Percentiles rank a stretch among this genome's conserved stretches.
Evolutionary conservation across 2,113 vertebrate species (phyloP).

Genomic region (Peromyscus leucopus): DNA sequence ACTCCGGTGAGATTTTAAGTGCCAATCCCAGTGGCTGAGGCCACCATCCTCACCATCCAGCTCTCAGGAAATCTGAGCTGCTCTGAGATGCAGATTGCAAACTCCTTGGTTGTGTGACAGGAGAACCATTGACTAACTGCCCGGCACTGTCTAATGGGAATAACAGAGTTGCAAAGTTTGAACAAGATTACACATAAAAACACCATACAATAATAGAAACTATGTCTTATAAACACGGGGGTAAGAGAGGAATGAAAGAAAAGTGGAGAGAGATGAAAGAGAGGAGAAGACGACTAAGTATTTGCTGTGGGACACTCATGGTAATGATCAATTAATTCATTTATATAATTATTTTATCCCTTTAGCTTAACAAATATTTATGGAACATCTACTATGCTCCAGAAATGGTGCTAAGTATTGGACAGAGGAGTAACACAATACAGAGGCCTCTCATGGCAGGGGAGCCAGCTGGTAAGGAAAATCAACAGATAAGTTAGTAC

Average conservation of each 20-base stretch:
- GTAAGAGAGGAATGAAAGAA: background rate
- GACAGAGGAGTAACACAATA: background rate
- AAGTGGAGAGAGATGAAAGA: background rate
- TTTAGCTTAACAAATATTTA: constrained; percentile 18
- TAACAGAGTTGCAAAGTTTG: background rate
- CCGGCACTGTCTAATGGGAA: background rate
- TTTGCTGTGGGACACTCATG: background rate
- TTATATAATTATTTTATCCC: background rate
- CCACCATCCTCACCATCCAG: no score
- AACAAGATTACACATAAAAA: background rate
- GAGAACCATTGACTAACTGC: background rate
- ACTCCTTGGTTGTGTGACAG: background rate
- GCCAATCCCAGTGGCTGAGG: background rate
- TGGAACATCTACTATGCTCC: background rate
- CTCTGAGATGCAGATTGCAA: background rate
- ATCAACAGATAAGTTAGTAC: background rate
- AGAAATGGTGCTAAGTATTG: background rate
- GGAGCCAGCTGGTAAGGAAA: background rate
- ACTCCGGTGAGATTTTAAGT: background rate
- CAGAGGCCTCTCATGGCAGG: background rate
- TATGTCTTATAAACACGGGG: background rate
- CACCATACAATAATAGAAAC: background rate
- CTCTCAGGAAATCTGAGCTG: background rate
- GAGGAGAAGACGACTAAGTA: background rate
- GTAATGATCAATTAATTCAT: background rate